Conservation (phyloP, 2,113 vertebrate genomes). For the Pelecanoides urinatrix region DNA sequence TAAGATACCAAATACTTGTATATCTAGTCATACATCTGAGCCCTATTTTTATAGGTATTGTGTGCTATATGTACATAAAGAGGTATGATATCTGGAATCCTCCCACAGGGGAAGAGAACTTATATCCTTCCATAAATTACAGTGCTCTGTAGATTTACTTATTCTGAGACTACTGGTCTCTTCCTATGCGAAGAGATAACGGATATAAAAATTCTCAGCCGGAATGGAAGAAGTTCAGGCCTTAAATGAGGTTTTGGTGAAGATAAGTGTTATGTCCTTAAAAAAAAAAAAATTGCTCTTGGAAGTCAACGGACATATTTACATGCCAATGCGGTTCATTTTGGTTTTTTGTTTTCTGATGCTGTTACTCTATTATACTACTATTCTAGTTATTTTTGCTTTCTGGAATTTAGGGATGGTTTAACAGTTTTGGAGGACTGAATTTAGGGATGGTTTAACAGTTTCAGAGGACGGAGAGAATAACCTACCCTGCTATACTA, state of each 20-base stretch:
- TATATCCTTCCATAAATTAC: background rate
- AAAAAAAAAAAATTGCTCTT: background rate
- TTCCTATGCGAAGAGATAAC: background rate
- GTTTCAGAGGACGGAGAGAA: background rate
- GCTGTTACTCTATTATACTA: background rate
- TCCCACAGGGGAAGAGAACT: rapidly evolving
- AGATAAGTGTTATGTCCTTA: background rate
- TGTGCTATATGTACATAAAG: background rate
- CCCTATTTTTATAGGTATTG: background rate
- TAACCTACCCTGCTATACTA: background rate
- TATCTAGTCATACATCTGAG: background rate
- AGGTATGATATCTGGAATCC: background rate
- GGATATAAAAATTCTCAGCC: background rate
- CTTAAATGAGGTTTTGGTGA: background rate
- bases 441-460: background rate
- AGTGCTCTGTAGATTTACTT: background rate
- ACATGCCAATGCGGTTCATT: background rate
- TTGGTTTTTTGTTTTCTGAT: background rate
- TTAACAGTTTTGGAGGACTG: background rate
- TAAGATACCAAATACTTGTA: background rate
- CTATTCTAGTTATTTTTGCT: background rate
- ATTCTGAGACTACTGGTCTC: background rate
- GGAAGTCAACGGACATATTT: background rate
- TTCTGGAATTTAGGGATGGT: background rate
- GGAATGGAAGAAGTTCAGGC: background rate